phyloP scores from a whole-genome alignment of 2,888 invertebrate genomes.

The Eilema griseolum region DNA sequence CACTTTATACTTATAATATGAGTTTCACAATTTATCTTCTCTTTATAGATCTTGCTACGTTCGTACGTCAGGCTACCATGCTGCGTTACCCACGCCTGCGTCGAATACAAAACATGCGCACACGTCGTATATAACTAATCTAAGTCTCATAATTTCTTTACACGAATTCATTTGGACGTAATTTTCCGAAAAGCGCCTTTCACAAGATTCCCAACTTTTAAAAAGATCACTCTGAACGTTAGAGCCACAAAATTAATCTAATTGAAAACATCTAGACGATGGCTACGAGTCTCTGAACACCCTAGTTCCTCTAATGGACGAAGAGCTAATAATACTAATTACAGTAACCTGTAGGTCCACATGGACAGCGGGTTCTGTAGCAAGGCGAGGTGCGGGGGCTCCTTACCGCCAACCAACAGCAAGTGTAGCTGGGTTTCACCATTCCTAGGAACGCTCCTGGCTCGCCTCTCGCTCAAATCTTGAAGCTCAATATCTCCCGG shows the following conservation, averaged over 20 bases:
- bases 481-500: slow-evolving; percentile 80
- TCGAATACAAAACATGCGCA: slow-evolving; percentile 27
- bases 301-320: slow-evolving; percentile 54
- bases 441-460: slow-evolving; percentile 66
- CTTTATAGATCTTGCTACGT: neutral
- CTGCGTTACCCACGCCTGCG: slow-evolving; percentile 17
- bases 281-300: slow-evolving; percentile 34
- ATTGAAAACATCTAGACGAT: slow-evolving; percentile 38
- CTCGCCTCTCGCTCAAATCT: slow-evolving; percentile 64
- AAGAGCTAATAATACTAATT: slow-evolving; percentile 44
- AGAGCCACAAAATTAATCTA: slow-evolving; percentile 43
- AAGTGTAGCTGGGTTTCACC: slow-evolving; percentile 60
- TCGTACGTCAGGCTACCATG: neutral
- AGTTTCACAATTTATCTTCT: neutral
- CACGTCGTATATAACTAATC: slow-evolving; percentile 33
- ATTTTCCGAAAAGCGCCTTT: slow-evolving; percentile 44
- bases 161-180: slow-evolving; percentile 54
- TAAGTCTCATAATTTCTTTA: slow-evolving; percentile 47
- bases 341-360: slow-evolving; percentile 90
- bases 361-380: slow-evolving; percentile 92
- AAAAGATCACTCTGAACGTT: slow-evolving; percentile 35
- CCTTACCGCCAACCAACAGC: slow-evolving; percentile 91
- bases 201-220: slow-evolving; percentile 39
- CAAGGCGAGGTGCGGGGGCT: slow-evolving; percentile 92
- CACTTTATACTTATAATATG: neutral